Evolutionary conservation across 1,140 invertebrate genomes (phyloP).

Genomic region (Dendroctonus valens): DNA sequence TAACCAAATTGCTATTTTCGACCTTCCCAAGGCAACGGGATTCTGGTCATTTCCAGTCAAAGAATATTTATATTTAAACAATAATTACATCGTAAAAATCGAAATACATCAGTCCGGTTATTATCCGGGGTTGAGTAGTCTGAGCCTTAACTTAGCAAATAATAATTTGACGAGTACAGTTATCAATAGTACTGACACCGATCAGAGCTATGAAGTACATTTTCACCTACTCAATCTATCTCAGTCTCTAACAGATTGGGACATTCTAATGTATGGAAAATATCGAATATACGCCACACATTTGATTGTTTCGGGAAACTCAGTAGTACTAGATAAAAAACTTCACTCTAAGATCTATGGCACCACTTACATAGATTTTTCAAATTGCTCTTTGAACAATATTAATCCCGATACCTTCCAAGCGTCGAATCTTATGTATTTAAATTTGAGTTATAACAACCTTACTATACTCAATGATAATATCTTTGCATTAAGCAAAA

Average conservation of each 20-base stretch:
- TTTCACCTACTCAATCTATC: not conserved
- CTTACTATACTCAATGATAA: not conserved
- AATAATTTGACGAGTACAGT: not conserved
- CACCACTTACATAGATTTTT: not conserved
- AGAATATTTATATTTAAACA: conserved; percentile 2
- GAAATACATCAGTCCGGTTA: not conserved
- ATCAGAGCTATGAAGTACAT: not conserved
- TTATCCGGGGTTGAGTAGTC: not conserved
- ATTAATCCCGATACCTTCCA: not conserved
- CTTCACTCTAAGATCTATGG: not conserved
- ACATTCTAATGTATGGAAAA: not conserved
- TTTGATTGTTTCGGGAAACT: not conserved
- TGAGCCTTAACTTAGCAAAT: conserved; percentile 3
- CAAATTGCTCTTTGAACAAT: conserved; percentile 7
- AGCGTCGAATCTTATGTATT: not conserved
- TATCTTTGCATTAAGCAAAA: not conserved
- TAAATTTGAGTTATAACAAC: conserved; percentile 11
- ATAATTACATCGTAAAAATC: conserved; percentile 6
- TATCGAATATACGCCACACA: not conserved
- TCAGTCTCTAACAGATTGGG: not conserved
- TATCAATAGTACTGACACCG: not conserved
- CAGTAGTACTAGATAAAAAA: not conserved
- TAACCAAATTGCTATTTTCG: conserved; percentile 8
- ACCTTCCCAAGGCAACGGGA: not conserved
- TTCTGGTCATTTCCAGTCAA: not conserved